phyloP scores from a whole-genome alignment of 2,797 vertebrate species.

The Fringilla coelebs region DNA sequence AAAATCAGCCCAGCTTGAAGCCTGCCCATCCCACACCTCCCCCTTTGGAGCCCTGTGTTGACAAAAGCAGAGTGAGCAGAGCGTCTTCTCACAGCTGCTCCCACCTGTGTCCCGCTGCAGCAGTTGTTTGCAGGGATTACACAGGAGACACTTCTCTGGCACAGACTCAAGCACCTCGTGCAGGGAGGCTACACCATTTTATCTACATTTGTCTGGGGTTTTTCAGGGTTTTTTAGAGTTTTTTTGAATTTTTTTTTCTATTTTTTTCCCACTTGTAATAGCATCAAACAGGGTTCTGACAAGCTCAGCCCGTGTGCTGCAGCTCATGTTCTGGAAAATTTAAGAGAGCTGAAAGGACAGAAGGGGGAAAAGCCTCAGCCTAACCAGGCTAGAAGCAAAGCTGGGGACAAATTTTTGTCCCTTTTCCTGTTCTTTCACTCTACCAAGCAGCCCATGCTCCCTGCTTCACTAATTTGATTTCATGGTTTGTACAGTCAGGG shows the following conservation, averaged over 20 bases:
- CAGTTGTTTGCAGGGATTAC: background rate
- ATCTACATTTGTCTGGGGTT: background rate
- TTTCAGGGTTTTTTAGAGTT: fast-evolving
- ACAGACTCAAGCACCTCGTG: background rate
- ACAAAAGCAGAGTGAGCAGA: background rate
- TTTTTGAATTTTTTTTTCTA: fast-evolving
- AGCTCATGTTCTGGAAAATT: background rate
- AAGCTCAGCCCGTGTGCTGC: background rate
- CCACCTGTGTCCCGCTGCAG: background rate
- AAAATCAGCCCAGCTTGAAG: background rate
- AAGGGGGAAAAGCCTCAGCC: background rate
- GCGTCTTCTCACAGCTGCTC: background rate
- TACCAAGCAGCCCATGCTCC: background rate
- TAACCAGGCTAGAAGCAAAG: background rate
- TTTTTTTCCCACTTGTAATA: background rate
- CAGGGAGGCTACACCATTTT: background rate
- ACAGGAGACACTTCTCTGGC: background rate
- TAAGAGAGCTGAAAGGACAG: background rate
- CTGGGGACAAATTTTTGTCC: background rate
- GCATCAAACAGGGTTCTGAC: background rate
- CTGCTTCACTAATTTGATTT: background rate
- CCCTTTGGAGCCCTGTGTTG: background rate
- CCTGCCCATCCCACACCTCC: background rate
- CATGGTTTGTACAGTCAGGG: background rate
- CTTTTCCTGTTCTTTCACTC: background rate